phyloP scores from a whole-genome alignment of 2,797 vertebrate genomes.

The Paratrypauchen microcephalus region DNA sequence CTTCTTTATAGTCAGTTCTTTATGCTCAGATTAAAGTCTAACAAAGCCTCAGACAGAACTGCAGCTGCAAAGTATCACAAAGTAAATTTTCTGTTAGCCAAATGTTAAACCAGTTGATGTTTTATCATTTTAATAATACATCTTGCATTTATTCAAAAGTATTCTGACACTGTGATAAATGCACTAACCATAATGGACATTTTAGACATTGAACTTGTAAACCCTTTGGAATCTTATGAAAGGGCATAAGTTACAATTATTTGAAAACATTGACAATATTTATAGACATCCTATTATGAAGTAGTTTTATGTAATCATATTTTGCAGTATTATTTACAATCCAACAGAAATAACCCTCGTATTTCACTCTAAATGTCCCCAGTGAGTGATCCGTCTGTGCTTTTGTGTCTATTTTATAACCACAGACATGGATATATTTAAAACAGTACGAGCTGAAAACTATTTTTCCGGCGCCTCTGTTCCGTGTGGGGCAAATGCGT shows the following conservation, averaged over 20 bases:
- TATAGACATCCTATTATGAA: not conserved
- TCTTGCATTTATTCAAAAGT: too few relatives aligned
- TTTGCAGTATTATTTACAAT: not conserved
- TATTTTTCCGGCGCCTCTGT: slow-evolving; percentile 40
- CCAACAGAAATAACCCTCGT: not conserved
- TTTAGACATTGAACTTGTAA: not conserved
- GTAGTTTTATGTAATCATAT: too few relatives aligned
- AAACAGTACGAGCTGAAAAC: slow-evolving; percentile 1
- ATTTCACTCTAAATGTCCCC: not conserved
- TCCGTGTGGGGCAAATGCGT: slow-evolving; percentile 40
- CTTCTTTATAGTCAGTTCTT: too few relatives aligned
- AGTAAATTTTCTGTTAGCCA: too few relatives aligned
- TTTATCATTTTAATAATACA: too few relatives aligned
- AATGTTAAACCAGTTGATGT: too few relatives aligned
- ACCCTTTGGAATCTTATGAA: not conserved
- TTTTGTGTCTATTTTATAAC: slow-evolving; percentile 7
- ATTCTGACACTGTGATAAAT: too few relatives aligned
- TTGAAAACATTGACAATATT: too few relatives aligned
- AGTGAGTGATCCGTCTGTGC: not conserved
- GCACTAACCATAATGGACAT: too few relatives aligned
- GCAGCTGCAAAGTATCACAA: too few relatives aligned
- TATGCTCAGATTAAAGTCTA: too few relatives aligned
- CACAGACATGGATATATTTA: slow-evolving; percentile 26
- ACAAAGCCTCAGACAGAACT: too few relatives aligned
- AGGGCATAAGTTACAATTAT: not conserved